Conservation (phyloP, 2,888 invertebrate genomes). For the Plutella xylostella region DNA sequence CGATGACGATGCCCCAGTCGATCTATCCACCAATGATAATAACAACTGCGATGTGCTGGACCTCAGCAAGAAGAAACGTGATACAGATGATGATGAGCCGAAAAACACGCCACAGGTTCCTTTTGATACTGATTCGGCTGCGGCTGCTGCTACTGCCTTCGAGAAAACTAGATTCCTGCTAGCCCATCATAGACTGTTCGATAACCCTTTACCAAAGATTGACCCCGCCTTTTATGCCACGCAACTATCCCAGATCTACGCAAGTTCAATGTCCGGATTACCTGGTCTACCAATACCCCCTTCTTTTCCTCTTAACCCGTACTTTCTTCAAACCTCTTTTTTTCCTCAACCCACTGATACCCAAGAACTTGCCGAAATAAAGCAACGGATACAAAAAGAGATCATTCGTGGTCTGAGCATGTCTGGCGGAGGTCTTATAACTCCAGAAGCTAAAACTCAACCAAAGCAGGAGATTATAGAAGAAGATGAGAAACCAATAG, state of each 20-base stretch:
- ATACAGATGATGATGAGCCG: constrained; percentile 41
- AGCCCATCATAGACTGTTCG: constrained; percentile 76
- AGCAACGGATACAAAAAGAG: constrained; percentile 75
- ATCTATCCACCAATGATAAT: constrained; percentile 72
- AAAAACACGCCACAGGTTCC: constrained; percentile 54
- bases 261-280: constrained; percentile 65
- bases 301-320: constrained; percentile 74
- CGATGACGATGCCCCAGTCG: constrained; percentile 73
- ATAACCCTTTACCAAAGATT: constrained; percentile 70
- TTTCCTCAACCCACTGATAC: constrained; percentile 67
- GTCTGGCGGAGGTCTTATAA: constrained; percentile 75
- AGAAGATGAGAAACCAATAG: constrained; percentile 62
- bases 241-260: constrained; percentile 72
- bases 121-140: constrained; percentile 46
- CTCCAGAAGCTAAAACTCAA: constrained; percentile 36
- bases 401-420: constrained; percentile 74
- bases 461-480: constrained; percentile 63
- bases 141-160: constrained; percentile 49
- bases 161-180: constrained; percentile 72
- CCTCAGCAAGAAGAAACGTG: constrained; percentile 80
- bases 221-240: constrained; percentile 73
- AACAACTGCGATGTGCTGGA: constrained; percentile 78
- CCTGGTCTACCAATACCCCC: constrained; percentile 67
- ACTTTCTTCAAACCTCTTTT: constrained; percentile 72
- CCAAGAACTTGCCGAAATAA: constrained; percentile 75